phyloP scores from a whole-genome alignment of 2,888 invertebrate genomes.

The Lepetodrilus schrolli region DNA sequence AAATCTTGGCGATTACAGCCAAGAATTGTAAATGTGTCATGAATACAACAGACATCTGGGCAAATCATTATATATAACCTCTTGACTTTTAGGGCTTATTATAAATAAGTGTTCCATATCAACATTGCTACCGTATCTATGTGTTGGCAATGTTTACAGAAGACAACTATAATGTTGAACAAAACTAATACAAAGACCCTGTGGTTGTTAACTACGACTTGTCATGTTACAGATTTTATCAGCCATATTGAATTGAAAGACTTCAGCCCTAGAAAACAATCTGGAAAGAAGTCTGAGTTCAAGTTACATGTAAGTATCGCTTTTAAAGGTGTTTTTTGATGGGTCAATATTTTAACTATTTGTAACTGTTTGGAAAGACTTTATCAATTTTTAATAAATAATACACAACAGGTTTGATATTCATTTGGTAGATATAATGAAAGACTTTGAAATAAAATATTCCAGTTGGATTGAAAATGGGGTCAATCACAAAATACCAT shows the following conservation, averaged over 20 bases:
- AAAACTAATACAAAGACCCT: too few species aligned
- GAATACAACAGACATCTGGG: too few species aligned
- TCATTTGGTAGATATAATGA: not conserved
- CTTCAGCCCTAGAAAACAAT: constrained; percentile 34
- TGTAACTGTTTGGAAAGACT: not conserved
- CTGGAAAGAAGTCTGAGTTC: constrained; percentile 48
- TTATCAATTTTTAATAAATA: too few species aligned
- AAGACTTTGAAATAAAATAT: not conserved
- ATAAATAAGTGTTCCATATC: too few species aligned
- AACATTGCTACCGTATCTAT: too few species aligned
- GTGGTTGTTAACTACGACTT: too few species aligned
- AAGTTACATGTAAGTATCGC: constrained; percentile 47
- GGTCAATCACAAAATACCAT: not conserved
- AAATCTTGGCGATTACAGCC: too few species aligned
- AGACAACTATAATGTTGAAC: too few species aligned
- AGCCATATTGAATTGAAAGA: constrained; percentile 56
- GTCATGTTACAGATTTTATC: constrained; percentile 56
- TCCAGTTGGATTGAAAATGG: not conserved
- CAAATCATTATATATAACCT: too few species aligned
- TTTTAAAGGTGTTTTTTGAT: not conserved
- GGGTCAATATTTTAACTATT: not conserved
- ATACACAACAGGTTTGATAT: not conserved
- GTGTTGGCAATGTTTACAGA: too few species aligned
- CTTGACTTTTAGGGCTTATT: too few species aligned
- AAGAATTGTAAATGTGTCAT: too few species aligned